Percentiles rank a stretch among this genome's conserved stretches.
These are phyloP conservation scores for Loripinus fragilis DNA, from an alignment of 2,888 invertebrate genomes.

Conservation along the genomic window DNA sequence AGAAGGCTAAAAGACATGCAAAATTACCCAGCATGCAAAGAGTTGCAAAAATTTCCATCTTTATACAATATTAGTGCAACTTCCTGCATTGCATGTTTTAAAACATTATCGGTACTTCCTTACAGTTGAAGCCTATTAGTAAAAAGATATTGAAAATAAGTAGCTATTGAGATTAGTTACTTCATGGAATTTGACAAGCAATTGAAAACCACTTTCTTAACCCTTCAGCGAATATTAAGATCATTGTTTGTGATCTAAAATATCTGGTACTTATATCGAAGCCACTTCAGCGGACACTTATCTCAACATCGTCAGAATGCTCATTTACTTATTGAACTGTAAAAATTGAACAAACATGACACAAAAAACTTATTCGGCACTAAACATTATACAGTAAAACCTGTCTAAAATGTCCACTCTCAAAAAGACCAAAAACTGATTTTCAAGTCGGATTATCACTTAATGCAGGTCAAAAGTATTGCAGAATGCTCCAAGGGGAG, in stretches of 20 bases:
- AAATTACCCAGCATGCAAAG: too few relatives aligned
- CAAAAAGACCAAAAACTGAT: too few relatives aligned
- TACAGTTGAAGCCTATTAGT: slow-evolving; percentile 1
- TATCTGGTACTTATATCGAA: slow-evolving; percentile 9
- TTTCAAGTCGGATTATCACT: too few relatives aligned
- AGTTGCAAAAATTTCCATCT: too few relatives aligned
- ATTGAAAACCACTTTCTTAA: slow-evolving; percentile 14
- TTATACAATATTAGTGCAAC: slow-evolving; percentile 5
- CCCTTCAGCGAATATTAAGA: slow-evolving; percentile 13
- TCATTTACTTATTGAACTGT: slow-evolving; percentile 16
- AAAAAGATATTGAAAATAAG: slow-evolving; percentile 14
- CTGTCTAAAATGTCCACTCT: too few relatives aligned
- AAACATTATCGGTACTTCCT: slow-evolving; percentile 18
- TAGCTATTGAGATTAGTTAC: slow-evolving; percentile 12
- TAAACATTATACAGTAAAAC: too few relatives aligned
- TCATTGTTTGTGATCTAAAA: slow-evolving; percentile 8
- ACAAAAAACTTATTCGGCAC: too few relatives aligned
- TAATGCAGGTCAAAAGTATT: too few relatives aligned
- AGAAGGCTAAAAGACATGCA: too few relatives aligned
- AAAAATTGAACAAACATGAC: background rate
- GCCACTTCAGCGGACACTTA: slow-evolving; percentile 6
- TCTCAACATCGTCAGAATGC: slow-evolving; percentile 1
- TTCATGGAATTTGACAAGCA: slow-evolving; percentile 19
- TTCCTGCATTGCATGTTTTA: slow-evolving; percentile 9
- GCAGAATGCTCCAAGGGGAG: too few relatives aligned